phyloP scores from a whole-genome alignment of 2,888 invertebrate species.

The Rhagophthalmus giganteus region DNA sequence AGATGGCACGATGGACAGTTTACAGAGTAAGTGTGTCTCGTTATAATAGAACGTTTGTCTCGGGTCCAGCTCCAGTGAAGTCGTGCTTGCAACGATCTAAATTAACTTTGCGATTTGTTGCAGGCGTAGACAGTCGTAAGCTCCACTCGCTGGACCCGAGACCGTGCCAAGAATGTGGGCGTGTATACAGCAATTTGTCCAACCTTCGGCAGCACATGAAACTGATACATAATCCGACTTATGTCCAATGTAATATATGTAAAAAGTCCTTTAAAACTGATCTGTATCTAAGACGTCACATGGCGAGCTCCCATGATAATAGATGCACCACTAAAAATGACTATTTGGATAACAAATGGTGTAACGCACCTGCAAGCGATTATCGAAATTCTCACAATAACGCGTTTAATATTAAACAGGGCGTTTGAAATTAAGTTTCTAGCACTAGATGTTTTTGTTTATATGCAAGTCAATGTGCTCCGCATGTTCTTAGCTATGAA shows the following conservation, averaged over 20 bases:
- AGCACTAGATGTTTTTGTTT: no score
- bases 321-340: slow-evolving; percentile 6
- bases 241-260: slow-evolving; percentile 64
- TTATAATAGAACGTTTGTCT: slow-evolving; percentile 1
- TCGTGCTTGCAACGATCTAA: slow-evolving; percentile 51
- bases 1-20: slow-evolving; percentile 44
- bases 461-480: no score
- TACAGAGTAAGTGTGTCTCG: slow-evolving; percentile 42
- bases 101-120: slow-evolving; percentile 40
- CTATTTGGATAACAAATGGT: slow-evolving; percentile 7
- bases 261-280: slow-evolving; percentile 67
- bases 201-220: slow-evolving; percentile 68
- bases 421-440: not conserved
- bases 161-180: slow-evolving; percentile 66
- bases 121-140: slow-evolving; percentile 54
- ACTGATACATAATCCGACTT: slow-evolving; percentile 66
- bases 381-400: no score
- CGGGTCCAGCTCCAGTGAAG: slow-evolving; percentile 25
- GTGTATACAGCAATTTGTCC: slow-evolving; percentile 67
- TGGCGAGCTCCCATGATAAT: slow-evolving; percentile 60
- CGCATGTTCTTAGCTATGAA: no score
- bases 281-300: slow-evolving; percentile 64
- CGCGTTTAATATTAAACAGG: not conserved
- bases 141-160: slow-evolving; percentile 59
- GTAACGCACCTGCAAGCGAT: slow-evolving; percentile 10